These are phyloP conservation scores for mouse (Mus musculus) DNA, from an alignment of 2,113 vertebrate species.

Conservation along the genomic window GRCm39 chr1:193483501-193484000, in stretches of 20 bases:
- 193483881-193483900: background rate
- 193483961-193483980: background rate
- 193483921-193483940: background rate
- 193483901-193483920: background rate
- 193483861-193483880: slow-evolving; percentile 5
- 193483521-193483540: background rate
- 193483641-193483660: background rate
- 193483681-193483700: background rate
- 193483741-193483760: background rate
- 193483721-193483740: background rate
- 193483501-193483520: background rate
- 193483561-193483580: background rate
- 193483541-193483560: background rate
- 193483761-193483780: background rate
- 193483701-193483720: background rate
- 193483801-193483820: no score
- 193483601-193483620: background rate
- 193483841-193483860: background rate
- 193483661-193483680: background rate
- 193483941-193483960: background rate
- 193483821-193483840: background rate
- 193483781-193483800: background rate
- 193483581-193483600: background rate
- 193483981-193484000: background rate
- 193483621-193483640: background rate